These are phyloP conservation scores for Chondrilla cf. caribensis DNA, from an alignment of 37 sponge, comb jelly and placozoan genomes.

Conservation along the genomic window DNA sequence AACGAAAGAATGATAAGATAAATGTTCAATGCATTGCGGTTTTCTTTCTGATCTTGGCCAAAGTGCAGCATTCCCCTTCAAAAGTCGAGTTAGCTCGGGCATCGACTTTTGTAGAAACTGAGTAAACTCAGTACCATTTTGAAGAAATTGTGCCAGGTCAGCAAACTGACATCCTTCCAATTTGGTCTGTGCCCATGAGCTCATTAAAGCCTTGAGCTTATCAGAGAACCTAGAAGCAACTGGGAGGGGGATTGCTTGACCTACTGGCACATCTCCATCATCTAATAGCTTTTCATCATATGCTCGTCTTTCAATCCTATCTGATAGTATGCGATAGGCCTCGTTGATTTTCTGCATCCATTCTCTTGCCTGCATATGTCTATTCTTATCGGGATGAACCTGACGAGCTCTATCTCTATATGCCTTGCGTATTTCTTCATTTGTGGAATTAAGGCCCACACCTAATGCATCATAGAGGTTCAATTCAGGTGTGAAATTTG, in stretches of 20 bases:
- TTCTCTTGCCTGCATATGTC: not conserved
- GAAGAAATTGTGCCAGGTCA: not conserved
- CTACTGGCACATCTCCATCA: not conserved
- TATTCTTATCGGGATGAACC: slow-evolving; percentile 13
- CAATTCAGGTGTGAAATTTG: not conserved
- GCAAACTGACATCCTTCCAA: not conserved
- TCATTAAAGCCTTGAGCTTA: not conserved
- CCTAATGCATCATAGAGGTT: slow-evolving; percentile 6
- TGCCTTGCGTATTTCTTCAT: slow-evolving; percentile 5
- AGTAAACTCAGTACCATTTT: not conserved
- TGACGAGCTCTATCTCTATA: not conserved
- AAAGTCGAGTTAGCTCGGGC: not conserved
- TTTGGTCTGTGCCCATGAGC: not conserved
- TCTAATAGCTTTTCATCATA: slow-evolving; percentile 7
- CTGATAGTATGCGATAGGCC: slow-evolving; percentile 3
- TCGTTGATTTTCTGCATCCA: slow-evolving; percentile 18
- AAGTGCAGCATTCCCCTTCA: not conserved
- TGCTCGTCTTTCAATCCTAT: not conserved
- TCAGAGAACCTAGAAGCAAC: not conserved
- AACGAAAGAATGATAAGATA: not conserved
- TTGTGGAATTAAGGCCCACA: not conserved
- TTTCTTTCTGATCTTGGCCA: not conserved
- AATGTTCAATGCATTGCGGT: not conserved
- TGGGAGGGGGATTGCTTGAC: not conserved
- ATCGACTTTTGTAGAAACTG: not conserved